A percentile compares a stretch with the other conserved stretches of the same genome.
These are phyloP conservation scores for Spialia ferax DNA, from an alignment of 2,888 invertebrate species.

Conservation along the genomic window DNA sequence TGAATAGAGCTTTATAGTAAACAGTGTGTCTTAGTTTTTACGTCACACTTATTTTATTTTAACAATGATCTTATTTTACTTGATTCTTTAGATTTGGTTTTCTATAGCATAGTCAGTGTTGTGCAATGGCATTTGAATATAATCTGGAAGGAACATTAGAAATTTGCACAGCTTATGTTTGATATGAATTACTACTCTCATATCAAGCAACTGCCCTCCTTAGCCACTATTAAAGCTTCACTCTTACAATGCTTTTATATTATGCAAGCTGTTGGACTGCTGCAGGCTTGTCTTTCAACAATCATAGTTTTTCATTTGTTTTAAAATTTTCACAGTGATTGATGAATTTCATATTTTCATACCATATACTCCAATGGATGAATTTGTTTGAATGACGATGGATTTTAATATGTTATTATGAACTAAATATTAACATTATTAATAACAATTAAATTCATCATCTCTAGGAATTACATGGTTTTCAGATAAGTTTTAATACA, in stretches of 20 bases:
- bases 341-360: background rate
- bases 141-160: conserved; percentile 25
- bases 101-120: conserved; percentile 5
- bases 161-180: conserved; percentile 40
- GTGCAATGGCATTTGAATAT: conserved; percentile 20
- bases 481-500: too few species aligned
- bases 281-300: conserved; percentile 19
- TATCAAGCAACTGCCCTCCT: conserved; percentile 25
- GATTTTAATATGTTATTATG: too few species aligned
- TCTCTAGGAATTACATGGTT: too few species aligned
- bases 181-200: conserved; percentile 25
- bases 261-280: conserved; percentile 19
- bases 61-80: conserved; percentile 35
- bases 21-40: conserved; percentile 46
- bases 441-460: background rate
- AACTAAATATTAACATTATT: too few species aligned
- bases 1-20: conserved; percentile 52
- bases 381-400: background rate
- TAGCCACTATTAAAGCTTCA: conserved; percentile 22
- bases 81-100: conserved; percentile 3
- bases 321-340: background rate
- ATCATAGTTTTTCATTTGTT: background rate
- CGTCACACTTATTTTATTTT: conserved; percentile 22
- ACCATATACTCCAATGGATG: background rate
- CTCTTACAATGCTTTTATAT: conserved; percentile 25